Evolutionary conservation across 2,797 vertebrate species (phyloP).

Genomic region (Bradypodion pumilum): DNA sequence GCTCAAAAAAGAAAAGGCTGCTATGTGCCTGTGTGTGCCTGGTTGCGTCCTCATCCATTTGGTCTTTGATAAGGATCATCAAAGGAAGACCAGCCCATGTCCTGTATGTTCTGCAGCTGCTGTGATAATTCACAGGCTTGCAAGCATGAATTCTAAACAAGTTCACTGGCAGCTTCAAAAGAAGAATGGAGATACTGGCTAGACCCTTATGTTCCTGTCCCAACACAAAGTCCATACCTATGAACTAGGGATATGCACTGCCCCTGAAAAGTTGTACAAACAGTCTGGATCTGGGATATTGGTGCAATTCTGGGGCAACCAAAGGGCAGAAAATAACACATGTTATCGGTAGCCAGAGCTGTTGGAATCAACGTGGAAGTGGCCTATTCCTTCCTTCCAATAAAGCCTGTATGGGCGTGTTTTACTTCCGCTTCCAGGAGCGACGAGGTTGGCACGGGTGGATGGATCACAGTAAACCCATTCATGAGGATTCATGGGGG

Average conservation of each 20-base stretch:
- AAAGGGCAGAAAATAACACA: neutral
- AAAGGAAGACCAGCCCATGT: neutral
- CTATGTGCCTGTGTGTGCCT: neutral
- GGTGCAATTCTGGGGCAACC: neutral
- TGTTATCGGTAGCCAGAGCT: too few relatives aligned
- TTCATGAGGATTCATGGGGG: too few relatives aligned
- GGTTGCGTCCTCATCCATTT: neutral
- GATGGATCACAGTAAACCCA: too few relatives aligned
- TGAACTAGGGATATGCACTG: neutral
- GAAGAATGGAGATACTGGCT: neutral
- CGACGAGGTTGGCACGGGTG: too few relatives aligned
- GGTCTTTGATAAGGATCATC: slow-evolving; percentile 19
- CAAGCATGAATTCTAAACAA: slow-evolving; percentile 1
- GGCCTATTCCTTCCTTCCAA: too few relatives aligned
- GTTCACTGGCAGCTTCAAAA: neutral
- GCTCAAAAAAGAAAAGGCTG: neutral
- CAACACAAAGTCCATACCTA: neutral
- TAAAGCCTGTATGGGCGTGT: too few relatives aligned
- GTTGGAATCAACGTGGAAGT: too few relatives aligned
- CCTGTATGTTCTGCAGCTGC: slow-evolving; percentile 1
- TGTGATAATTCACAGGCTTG: neutral
- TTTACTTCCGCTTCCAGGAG: too few relatives aligned
- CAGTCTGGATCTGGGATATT: too few relatives aligned
- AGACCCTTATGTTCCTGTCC: neutral
- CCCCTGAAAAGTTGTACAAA: too few relatives aligned